Conservation (phyloP, 2,113 vertebrate genomes). For the Elephantulus edwardii region DNA sequence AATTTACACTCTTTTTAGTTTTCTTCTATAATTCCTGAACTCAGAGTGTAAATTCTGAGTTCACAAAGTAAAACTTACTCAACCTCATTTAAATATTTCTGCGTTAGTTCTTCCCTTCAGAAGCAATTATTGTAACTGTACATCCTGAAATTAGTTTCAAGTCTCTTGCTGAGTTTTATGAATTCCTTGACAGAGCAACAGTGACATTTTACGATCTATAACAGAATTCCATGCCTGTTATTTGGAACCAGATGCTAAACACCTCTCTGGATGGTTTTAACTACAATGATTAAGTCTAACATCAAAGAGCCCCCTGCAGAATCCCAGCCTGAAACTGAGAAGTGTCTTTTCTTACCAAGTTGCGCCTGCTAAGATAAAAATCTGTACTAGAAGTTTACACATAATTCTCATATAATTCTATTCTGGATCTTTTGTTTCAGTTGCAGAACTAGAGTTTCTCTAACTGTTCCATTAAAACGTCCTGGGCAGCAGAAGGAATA, state of each 20-base stretch:
- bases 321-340: not conserved
- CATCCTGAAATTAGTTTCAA: conserved; percentile 2
- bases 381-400: not conserved
- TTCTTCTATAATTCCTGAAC: not conserved
- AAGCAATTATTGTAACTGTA: conserved; percentile 32
- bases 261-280: conserved; percentile 22
- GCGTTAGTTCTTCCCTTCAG: not conserved
- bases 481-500: not conserved
- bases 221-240: not conserved
- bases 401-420: not conserved
- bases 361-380: not conserved
- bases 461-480: not conserved
- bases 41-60: not conserved
- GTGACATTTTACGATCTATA: not conserved
- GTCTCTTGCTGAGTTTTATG: conserved; percentile 43
- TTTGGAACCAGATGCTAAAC: conserved; percentile 47
- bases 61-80: not conserved
- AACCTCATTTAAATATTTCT: not conserved
- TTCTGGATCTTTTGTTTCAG: not conserved
- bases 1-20: not conserved
- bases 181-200: conserved; percentile 7
- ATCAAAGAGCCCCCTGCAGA: not conserved
- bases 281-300: not conserved
- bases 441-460: not conserved
- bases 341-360: not conserved